Percentiles rank a stretch among this genome's conserved stretches.
phyloP scores from a whole-genome alignment of 2,113 vertebrate species.

The Eidolon helvum region DNA sequence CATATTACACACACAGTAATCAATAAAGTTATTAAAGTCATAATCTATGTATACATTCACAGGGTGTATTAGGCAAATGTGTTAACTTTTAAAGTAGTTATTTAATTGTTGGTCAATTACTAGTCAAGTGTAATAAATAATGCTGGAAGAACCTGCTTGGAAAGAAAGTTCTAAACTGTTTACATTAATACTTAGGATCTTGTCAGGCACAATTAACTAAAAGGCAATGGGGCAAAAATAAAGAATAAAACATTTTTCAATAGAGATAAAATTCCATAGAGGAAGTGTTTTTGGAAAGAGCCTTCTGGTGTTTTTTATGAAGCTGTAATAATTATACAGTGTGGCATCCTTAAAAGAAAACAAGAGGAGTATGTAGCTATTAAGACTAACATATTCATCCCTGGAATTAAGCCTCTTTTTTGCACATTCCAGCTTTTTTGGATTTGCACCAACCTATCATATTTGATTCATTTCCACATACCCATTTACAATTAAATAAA shows the following conservation, averaged over 20 bases:
- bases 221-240: neutral
- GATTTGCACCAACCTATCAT: neutral
- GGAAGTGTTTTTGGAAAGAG: neutral
- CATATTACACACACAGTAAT: neutral
- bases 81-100: constrained; percentile 13
- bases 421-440: constrained; percentile 13
- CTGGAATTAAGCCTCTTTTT: neutral
- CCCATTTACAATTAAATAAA: neutral
- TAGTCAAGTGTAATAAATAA: neutral
- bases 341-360: neutral
- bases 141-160: neutral
- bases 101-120: constrained; percentile 18
- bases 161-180: constrained; percentile 32
- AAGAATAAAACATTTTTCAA: neutral
- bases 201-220: neutral
- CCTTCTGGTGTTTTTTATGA: neutral
- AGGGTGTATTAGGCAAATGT: neutral
- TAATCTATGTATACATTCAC: neutral
- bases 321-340: neutral
- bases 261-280: neutral
- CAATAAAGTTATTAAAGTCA: neutral
- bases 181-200: neutral
- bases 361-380: neutral
- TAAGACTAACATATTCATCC: neutral
- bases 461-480: constrained; percentile 19